Evolutionary conservation across 2,797 vertebrate genomes (phyloP).

Genomic region (Myripristis murdjan): DNA sequence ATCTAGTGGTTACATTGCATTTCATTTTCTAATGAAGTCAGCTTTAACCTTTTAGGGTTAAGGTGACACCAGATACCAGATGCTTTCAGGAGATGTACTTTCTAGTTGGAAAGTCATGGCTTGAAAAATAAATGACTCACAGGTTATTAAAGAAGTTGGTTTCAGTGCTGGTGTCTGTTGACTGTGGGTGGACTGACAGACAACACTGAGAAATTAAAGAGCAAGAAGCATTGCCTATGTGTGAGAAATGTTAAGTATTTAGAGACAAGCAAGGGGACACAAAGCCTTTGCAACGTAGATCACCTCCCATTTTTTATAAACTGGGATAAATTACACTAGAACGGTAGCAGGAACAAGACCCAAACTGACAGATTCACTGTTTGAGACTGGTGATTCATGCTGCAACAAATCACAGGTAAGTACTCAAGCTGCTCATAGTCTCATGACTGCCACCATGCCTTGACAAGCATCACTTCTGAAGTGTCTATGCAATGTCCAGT

Average conservation of each 20-base stretch:
- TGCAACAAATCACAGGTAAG: too few relatives aligned
- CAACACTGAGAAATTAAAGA: neutral
- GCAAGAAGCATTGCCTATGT: neutral
- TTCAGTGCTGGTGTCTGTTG: neutral
- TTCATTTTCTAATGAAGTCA: neutral
- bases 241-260: neutral
- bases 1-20: constrained; percentile 29
- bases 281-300: too few relatives aligned
- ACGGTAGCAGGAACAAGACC: too few relatives aligned
- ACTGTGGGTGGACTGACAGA: neutral
- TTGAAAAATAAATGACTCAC: neutral
- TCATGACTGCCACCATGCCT: too few relatives aligned
- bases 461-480: too few relatives aligned
- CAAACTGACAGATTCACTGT: too few relatives aligned
- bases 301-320: too few relatives aligned
- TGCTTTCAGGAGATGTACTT: neutral
- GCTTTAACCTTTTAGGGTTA: neutral
- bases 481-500: too few relatives aligned
- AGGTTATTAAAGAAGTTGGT: neutral
- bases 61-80: neutral
- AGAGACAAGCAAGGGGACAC: too few relatives aligned
- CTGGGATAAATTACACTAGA: too few relatives aligned
- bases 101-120: neutral
- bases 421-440: too few relatives aligned
- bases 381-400: too few relatives aligned